Evolutionary conservation across 2,797 vertebrate species (phyloP), one percentile per base, ranked within the genome.

Genomic region (Enteromius viviparus): DNA sequence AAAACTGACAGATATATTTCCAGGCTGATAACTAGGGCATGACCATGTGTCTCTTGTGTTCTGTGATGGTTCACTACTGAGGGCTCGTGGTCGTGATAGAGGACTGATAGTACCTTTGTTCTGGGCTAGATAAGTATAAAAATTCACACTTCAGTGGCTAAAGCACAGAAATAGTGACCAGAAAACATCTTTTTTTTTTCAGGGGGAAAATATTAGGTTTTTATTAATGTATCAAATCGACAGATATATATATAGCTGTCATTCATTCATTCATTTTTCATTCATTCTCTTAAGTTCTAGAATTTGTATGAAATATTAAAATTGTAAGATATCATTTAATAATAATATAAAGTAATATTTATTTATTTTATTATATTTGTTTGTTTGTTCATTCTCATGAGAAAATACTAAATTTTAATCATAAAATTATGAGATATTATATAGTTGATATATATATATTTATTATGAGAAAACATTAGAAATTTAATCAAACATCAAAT

Each of bases 1-100:
- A 21, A 47, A 51, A 66, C 76, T 17, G 62, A 66, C 62, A 42
- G 53, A 77, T 32, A 37, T 29, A 65, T 78, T 78, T 60, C 47
- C 60, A 78, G 76, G 58, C 76, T 77, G 40, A 49, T 7, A 15
- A n/a, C 49, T 21, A 29, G 23, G 34, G 45, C 80, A 65, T 65
- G 69, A 51, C 58, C 21, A 6, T 15, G 21, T 15, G 53, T 55
- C 49, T 72, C 70, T 40, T 40, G 40, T 40, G 40, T 40, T 9
- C 40, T 47, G 12, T 66, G 37, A 82, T 29, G 37, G 49, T 60
- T 58, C 68, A 34, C 14, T 49, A 4, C 65, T 21, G 14, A 72
- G n/a, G 72, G 32, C 9, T 60, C 23, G 3, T 14, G 15, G 3
- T 29, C n/a, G 17, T 47, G 51, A 71, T 21, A 3, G 62, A 65